Percentiles rank a stretch among this genome's conserved stretches.
Conservation (phyloP, 2,888 invertebrate species). For the Cerceris ruficornis region DNA sequence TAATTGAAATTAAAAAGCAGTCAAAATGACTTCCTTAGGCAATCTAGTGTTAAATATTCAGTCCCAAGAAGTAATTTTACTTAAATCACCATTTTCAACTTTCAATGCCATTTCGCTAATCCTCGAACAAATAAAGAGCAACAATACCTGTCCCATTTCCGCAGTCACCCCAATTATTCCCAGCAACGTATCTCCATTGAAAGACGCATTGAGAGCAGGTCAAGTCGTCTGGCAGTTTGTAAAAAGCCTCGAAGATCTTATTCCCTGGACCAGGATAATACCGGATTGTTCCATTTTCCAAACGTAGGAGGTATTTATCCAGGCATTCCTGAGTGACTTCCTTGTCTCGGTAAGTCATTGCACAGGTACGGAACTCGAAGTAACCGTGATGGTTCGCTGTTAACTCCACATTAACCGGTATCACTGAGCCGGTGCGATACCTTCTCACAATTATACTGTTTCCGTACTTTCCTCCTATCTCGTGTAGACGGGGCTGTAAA, state of each 20-base stretch:
- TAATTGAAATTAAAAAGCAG: no score
- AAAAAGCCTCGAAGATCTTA: conserved; percentile 90
- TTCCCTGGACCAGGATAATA: conserved; percentile 91
- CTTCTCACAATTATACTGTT: conserved; percentile 91
- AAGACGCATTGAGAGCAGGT: conserved; percentile 92
- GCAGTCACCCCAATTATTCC: conserved; percentile 82
- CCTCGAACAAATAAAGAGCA: background rate
- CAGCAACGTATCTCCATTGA: conserved; percentile 95
- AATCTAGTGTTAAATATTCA: no score
- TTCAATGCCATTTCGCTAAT: background rate
- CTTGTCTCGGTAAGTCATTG: conserved; percentile 84
- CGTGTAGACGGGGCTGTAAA: conserved; percentile 88
- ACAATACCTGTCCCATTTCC: conserved; percentile 78
- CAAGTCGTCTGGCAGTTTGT: conserved; percentile 85
- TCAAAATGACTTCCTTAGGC: no score
- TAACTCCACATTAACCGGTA: conserved; percentile 90
- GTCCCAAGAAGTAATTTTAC: no score
- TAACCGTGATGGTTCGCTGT: conserved; percentile 94
- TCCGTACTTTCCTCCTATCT: conserved; percentile 92
- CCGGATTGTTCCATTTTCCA: conserved; percentile 83
- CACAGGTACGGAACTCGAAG: conserved; percentile 93
- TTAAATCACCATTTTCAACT: no score
- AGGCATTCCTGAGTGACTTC: conserved; percentile 90
- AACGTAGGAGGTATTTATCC: conserved; percentile 86
- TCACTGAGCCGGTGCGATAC: conserved; percentile 87